These are phyloP conservation scores for Tipula confusa DNA, from an alignment of 2,888 invertebrate species.

Conservation along the genomic window DNA sequence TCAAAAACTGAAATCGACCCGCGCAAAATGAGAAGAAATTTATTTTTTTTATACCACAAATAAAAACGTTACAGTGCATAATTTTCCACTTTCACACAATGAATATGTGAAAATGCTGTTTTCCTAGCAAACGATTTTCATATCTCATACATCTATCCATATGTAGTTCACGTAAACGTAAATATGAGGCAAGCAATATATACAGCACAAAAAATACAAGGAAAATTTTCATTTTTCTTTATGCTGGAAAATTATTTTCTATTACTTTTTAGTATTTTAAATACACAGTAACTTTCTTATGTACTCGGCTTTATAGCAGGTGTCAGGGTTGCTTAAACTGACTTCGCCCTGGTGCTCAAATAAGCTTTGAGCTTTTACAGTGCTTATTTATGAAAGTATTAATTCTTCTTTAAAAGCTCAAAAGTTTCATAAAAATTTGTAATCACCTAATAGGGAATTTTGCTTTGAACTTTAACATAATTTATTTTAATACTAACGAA, in stretches of 20 bases:
- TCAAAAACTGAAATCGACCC: background rate
- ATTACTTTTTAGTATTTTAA: background rate
- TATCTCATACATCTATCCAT: background rate
- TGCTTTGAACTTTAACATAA: too few species aligned
- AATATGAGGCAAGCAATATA: background rate
- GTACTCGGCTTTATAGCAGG: background rate
- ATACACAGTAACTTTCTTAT: background rate
- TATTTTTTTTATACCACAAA: background rate
- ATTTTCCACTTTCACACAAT: background rate
- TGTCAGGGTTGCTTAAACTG: too few species aligned
- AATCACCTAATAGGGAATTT: too few species aligned
- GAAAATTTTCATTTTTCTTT: background rate
- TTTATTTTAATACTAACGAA: too few species aligned
- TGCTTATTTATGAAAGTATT: too few species aligned
- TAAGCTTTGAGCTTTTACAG: too few species aligned
- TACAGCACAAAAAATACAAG: background rate
- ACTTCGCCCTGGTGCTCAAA: too few species aligned
- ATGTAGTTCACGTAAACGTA: background rate
- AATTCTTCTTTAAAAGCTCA: too few species aligned
- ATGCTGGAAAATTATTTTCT: background rate
- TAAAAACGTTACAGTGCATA: slow-evolving; percentile 20
- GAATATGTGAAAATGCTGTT: background rate
- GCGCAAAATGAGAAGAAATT: background rate
- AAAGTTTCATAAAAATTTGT: too few species aligned
- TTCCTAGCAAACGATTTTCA: background rate